Conservation (phyloP, 1,140 invertebrate species). For the Drosophila lacertosa region DNA sequence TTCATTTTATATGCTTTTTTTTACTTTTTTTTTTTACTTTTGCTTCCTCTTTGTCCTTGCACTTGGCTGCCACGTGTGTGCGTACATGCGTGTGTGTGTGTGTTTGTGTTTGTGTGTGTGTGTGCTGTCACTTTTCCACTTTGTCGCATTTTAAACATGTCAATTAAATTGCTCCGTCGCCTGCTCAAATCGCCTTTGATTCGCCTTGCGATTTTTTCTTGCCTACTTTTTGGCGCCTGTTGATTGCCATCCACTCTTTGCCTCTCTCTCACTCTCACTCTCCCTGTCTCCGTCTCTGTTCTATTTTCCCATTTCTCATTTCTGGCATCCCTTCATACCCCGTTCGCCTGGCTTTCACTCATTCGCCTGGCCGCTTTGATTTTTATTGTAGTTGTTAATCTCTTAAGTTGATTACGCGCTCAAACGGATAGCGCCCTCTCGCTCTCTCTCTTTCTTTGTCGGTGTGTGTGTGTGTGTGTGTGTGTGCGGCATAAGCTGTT, state of each 20-base stretch:
- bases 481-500: conserved; percentile 17
- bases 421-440: conserved; percentile 13
- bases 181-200: not conserved
- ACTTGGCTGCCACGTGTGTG: conserved; percentile 22
- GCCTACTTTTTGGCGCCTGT: conserved; percentile 44
- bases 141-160: conserved; percentile 69
- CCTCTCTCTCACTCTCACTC: not conserved
- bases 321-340: not conserved
- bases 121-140: conserved; percentile 61
- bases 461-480: conserved; percentile 5
- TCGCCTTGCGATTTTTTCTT: conserved; percentile 20
- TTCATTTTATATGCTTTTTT: conserved; percentile 8
- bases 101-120: conserved; percentile 1
- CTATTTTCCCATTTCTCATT: not conserved
- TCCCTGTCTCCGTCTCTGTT: not conserved
- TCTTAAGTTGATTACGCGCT: conserved; percentile 30
- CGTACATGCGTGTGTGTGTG: conserved; percentile 1
- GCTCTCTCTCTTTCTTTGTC: not conserved
- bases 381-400: conserved; percentile 53
- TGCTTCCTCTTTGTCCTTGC: conserved; percentile 40
- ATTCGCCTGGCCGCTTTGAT: conserved; percentile 17
- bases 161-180: conserved; percentile 56
- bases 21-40: not conserved
- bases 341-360: not conserved
- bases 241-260: conserved; percentile 49